Evolutionary conservation across 2,113 vertebrate species (phyloP).

Genomic region (Lophura nycthemera): DNA sequence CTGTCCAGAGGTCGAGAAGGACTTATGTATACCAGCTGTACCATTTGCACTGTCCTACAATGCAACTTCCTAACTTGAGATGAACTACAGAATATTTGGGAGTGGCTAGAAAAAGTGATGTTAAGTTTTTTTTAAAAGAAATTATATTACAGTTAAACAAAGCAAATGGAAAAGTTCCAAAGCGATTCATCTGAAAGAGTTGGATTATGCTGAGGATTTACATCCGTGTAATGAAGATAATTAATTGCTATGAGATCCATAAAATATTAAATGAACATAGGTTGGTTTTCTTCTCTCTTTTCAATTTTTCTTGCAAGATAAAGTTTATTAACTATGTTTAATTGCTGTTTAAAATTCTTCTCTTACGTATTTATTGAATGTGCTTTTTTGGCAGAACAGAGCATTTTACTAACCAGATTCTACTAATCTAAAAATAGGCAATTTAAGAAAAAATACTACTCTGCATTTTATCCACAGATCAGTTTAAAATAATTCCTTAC

Average conservation of each 20-base stretch:
- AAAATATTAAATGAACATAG: slow-evolving; percentile 63
- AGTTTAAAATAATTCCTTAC: background rate
- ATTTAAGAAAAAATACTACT: slow-evolving; percentile 1
- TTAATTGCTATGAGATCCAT: slow-evolving; percentile 69
- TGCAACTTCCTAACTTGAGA: background rate
- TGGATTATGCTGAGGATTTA: slow-evolving; percentile 48
- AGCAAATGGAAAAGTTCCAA: slow-evolving; percentile 7
- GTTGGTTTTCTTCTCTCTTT: background rate
- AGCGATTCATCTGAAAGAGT: slow-evolving; percentile 11
- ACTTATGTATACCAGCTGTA: background rate
- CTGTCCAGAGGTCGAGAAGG: background rate
- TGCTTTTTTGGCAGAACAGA: background rate
- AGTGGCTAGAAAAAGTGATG: background rate
- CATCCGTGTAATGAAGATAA: slow-evolving; percentile 60
- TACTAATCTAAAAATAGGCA: slow-evolving; percentile 4
- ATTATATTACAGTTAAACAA: slow-evolving; percentile 30
- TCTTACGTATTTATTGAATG: slow-evolving; percentile 63
- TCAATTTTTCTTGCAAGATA: slow-evolving; percentile 51
- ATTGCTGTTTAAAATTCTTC: slow-evolving; percentile 62
- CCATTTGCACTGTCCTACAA: background rate
- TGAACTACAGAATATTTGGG: background rate
- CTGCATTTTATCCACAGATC: background rate
- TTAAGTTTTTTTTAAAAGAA: background rate
- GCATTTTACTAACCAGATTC: background rate
- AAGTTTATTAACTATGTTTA: slow-evolving; percentile 69